Base-by-base conservation (phyloP, 2,888 invertebrate species). In the Drosophila austrosaltans region DNA sequence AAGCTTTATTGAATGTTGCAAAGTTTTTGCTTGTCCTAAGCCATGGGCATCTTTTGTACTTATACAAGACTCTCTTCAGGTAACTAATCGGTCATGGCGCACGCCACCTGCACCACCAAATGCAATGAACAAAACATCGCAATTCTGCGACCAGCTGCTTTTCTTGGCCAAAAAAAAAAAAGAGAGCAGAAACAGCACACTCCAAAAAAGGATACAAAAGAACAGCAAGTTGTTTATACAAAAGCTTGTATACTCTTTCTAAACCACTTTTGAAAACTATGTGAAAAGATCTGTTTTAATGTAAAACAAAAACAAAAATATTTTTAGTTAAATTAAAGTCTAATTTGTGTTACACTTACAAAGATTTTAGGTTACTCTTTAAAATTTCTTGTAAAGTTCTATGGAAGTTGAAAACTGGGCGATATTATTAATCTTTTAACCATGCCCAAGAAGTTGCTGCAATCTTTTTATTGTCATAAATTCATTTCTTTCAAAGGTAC, bases 31-130 rank as follows among this genome's bases (percentile, higher is more conserved):
- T 25, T 48, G 48, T 12, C 7, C 25, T 48, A 48, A 48, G 48
- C 48, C 48, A 48, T 48, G 48, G 48, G 48, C 48, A 25, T 48
- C 10, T 25, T 25, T 12, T 48, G 48, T 48, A 25, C 48, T 48
- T 48, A 48, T 25, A 25, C 10, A 5, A 10, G 48, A 48, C 10
- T 48, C 10, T 48, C 48, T 48, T 48, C 16, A 28, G 72, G 40
- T 40, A 32, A 32, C 60, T 72, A 72, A 72, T 65, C 72, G 65
- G 40, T 28, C 42, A 40, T 71, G 71, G 71, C 71, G 66, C 66
- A 73, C 73, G 72, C 72, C 87, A 83, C 66, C 84, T 82, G 81
- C 65, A 66, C 8, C 65, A 66, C 8, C 81, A 83, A 66, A 72
- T 70, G 72, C 74, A 66, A 71, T 39, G 63, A 42, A 72, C 58